phyloP scores from a whole-genome alignment of 2,113 vertebrate genomes.

The Elephantulus edwardii region DNA sequence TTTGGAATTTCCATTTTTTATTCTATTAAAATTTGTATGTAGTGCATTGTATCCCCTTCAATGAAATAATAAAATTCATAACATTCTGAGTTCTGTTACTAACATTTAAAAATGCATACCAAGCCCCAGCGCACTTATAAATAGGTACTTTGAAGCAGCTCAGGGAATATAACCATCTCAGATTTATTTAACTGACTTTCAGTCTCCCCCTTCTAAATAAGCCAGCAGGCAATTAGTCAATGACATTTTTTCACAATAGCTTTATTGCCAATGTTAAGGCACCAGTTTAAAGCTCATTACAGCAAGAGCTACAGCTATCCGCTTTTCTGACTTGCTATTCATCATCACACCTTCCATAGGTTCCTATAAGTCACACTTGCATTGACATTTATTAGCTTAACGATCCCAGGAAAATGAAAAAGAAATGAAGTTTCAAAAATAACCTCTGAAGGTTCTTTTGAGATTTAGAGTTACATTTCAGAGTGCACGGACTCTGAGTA shows the following conservation, averaged over 20 bases:
- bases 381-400: conserved; percentile 42
- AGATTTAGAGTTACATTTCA: conserved; percentile 71
- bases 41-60: not conserved
- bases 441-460: conserved; percentile 58
- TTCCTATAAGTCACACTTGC: conserved; percentile 57
- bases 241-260: conserved; percentile 61
- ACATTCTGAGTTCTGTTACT: conserved; percentile 60
- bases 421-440: conserved; percentile 67
- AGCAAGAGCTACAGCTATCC: not conserved
- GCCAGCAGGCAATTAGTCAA: conserved; percentile 59
- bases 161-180: conserved; percentile 55
- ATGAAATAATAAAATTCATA: conserved; percentile 21
- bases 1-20: conserved; percentile 58
- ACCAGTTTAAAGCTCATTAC: conserved; percentile 21
- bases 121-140: conserved; percentile 59
- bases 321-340: conserved; percentile 9
- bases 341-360: not conserved
- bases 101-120: conserved; percentile 51
- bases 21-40: conserved; percentile 21
- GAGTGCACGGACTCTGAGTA: conserved; percentile 69
- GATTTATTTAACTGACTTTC: conserved; percentile 63
- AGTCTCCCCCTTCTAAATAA: conserved; percentile 50
- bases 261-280: not conserved
- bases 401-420: conserved; percentile 64
- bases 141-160: conserved; percentile 64